Conservation (phyloP, 2,888 invertebrate genomes). For the Troides oblongomaculatus region DNA sequence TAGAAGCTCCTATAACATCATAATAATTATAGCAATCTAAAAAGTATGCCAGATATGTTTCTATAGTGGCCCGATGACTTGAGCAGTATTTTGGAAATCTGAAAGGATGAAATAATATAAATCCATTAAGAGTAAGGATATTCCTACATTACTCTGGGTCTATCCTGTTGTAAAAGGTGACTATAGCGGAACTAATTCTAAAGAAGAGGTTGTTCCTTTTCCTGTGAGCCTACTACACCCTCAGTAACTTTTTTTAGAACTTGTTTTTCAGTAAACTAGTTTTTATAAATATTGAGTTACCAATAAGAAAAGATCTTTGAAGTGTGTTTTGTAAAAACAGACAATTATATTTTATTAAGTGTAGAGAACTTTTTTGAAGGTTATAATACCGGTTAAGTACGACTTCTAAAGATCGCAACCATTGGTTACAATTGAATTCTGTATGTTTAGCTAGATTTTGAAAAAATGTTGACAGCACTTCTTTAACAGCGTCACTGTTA, state of each 20-base stretch:
- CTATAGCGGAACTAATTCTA: too few species aligned
- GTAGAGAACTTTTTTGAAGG: constrained; percentile 36
- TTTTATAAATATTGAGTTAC: too few species aligned
- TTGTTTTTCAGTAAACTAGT: too few species aligned
- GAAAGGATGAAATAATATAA: constrained; percentile 32
- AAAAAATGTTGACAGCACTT: constrained; percentile 55
- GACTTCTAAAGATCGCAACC: constrained; percentile 54
- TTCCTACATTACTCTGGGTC: too few species aligned
- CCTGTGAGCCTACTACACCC: too few species aligned
- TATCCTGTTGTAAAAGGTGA: too few species aligned
- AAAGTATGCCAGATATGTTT: constrained; percentile 52
- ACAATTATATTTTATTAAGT: not conserved
- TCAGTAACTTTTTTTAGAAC: too few species aligned
- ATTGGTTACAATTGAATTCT: constrained; percentile 46
- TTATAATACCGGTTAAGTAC: constrained; percentile 67
- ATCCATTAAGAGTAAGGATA: too few species aligned
- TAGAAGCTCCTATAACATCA: constrained; percentile 65
- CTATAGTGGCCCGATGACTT: constrained; percentile 57
- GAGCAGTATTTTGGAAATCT: constrained; percentile 70
- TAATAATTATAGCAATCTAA: constrained; percentile 52
- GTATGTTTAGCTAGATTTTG: constrained; percentile 54
- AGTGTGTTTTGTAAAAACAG: too few species aligned
- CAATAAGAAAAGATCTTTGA: too few species aligned
- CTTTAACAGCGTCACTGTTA: constrained; percentile 66
- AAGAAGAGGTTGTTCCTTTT: too few species aligned